Percentiles rank a stretch among this genome's conserved stretches.
Conservation (phyloP, 2,888 invertebrate genomes). For the Camptogramma bilineatum region DNA sequence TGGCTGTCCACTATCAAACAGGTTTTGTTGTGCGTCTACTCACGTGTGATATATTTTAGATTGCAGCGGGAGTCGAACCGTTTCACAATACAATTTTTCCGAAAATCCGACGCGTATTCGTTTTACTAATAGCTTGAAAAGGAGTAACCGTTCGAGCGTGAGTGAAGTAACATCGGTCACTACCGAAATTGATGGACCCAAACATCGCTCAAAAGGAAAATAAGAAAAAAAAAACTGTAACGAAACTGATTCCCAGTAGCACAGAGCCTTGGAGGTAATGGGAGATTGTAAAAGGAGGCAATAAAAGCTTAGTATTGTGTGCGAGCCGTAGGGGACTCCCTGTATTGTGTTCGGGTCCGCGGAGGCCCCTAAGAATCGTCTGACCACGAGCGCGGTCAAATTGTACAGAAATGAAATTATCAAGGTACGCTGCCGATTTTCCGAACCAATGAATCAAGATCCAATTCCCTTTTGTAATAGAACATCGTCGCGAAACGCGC, state of each 20-base stretch:
- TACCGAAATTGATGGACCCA: conserved; percentile 67
- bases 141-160: conserved; percentile 48
- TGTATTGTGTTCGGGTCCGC: conserved; percentile 81
- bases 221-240: conserved; percentile 76
- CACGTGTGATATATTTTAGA: conserved; percentile 41
- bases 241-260: conserved; percentile 83
- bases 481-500: conserved; percentile 83
- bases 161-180: conserved; percentile 60
- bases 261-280: conserved; percentile 81
- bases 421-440: conserved; percentile 86
- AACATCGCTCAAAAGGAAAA: conserved; percentile 75
- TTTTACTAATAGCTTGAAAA: conserved; percentile 52
- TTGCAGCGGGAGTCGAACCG: conserved; percentile 42
- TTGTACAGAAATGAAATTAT: conserved; percentile 86
- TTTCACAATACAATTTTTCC: conserved; percentile 33
- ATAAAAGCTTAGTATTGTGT: conserved; percentile 85
- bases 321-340: conserved; percentile 79
- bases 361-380: conserved; percentile 81
- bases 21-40: conserved; percentile 35
- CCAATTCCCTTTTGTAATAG: conserved; percentile 86
- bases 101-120: conserved; percentile 45
- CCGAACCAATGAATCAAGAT: conserved; percentile 86
- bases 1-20: conserved; percentile 58
- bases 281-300: conserved; percentile 85
- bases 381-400: conserved; percentile 85